phyloP scores from a whole-genome alignment of 2,888 invertebrate species.

The Pachliopta kotzebuea region DNA sequence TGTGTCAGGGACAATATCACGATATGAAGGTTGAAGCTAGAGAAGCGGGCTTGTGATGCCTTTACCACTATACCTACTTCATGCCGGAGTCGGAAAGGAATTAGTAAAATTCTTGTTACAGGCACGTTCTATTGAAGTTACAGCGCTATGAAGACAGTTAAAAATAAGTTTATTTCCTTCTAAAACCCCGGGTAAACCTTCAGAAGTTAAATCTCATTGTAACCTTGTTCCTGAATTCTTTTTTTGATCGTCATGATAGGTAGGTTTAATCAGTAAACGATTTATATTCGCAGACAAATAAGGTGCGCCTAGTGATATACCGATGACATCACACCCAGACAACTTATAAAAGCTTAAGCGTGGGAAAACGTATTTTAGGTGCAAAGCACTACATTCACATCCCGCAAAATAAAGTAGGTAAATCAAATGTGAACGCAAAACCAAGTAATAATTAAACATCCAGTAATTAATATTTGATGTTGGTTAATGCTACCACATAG shows the following conservation, averaged over 20 bases:
- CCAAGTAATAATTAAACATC: slow-evolving; percentile 17
- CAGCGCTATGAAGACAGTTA: too few relatives aligned
- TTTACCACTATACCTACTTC: too few relatives aligned
- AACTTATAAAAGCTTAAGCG: slow-evolving; percentile 28
- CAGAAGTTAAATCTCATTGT: too few relatives aligned
- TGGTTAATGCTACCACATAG: not conserved
- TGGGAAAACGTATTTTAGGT: slow-evolving; percentile 33
- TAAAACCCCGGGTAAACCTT: too few relatives aligned
- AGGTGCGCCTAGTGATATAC: slow-evolving; percentile 21
- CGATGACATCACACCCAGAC: slow-evolving; percentile 26
- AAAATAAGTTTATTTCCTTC: too few relatives aligned
- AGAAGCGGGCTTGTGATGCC: too few relatives aligned
- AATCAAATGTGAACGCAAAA: slow-evolving; percentile 26
- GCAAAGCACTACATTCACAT: slow-evolving; percentile 18
- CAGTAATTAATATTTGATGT: not conserved
- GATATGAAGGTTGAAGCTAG: too few relatives aligned
- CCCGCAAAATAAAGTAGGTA: slow-evolving; percentile 25
- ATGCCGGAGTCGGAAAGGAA: too few relatives aligned
- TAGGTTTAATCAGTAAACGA: not conserved
- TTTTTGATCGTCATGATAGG: not conserved
- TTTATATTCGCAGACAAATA: slow-evolving; percentile 17
- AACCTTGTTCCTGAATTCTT: too few relatives aligned
- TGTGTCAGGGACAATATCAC: too few relatives aligned
- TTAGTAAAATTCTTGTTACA: too few relatives aligned
- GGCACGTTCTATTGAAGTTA: too few relatives aligned